Base-by-base conservation (phyloP, 2,888 invertebrate genomes). In the Yponomeuta cagnagella region DNA sequence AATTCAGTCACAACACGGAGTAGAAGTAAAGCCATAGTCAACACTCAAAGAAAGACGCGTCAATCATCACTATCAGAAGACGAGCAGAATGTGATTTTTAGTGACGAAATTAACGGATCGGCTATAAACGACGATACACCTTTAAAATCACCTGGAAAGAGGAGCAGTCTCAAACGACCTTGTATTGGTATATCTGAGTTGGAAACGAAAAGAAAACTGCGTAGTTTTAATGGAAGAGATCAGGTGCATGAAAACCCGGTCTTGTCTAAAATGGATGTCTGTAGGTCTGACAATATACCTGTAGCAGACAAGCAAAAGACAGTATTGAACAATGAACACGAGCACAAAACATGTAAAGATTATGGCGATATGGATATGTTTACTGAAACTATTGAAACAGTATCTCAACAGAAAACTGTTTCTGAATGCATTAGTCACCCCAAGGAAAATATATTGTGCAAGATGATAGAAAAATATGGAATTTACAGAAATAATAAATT, bases 381-480 rank as follows among this genome's bases (percentile, higher is more conserved):
- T 75, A 72, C 74, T 71, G 70, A 73, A 12, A 63, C 30, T 65
- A 37, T 48, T n/a, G 30, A 65, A 70, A 65, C 52, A 23, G 48
- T 5, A 48, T 48, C n/a, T n/a, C 31, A 70, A 48, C 30, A 58
- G 52, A 63, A 48, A 68, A 43, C 8, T 30, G 23, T 12, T n/a
- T 31, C 67, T 33, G 12, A 67, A 15, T 23, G 52, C 48, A 58
- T 58, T 37, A n/a, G 10, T 67, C 31, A 48, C 12, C 15, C n/a
- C 12, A 65, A 80, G 72, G 77, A 86, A 23, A 86, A 85, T 73
- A 78, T 88, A 72, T 75, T 90, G 63, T 88, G 87, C 77, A 74
- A 72, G 63, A 84, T 86, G 82, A 75, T 90, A 73, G 79, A 85
- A 67, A 88, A 84, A 77, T 80, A 87, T 79, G 85, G 82, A 73